These are phyloP conservation scores for Malurus leucopterus DNA, from an alignment of 2,797 vertebrate genomes.

Conservation along the genomic window DNA sequence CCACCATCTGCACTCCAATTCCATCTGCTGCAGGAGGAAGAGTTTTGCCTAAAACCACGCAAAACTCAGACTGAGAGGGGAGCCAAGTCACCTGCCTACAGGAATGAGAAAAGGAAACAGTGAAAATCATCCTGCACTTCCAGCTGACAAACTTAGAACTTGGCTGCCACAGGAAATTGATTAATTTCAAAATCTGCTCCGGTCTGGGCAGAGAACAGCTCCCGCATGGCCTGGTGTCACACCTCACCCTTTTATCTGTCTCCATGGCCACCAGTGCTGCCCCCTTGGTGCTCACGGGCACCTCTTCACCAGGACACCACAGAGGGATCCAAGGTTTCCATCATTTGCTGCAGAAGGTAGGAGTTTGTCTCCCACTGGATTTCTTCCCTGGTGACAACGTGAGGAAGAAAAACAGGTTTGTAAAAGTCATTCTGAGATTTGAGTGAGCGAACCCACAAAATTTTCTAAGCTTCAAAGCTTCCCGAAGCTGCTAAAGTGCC, in stretches of 20 bases:
- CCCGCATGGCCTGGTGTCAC: neutral
- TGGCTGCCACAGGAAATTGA: neutral
- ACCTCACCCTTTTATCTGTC: neutral
- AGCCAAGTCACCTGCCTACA: neutral
- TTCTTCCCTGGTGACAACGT: neutral
- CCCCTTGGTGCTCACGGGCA: fast-evolving
- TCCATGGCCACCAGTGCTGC: neutral
- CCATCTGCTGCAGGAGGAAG: neutral
- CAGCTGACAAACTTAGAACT: neutral
- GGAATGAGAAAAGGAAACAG: neutral
- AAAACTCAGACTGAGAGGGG: neutral
- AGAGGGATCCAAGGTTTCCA: fast-evolving
- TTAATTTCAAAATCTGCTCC: neutral
- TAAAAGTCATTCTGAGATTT: neutral
- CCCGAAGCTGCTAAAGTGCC: neutral
- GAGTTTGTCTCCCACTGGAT: fast-evolving
- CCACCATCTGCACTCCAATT: neutral
- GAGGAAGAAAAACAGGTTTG: neutral
- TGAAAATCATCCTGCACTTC: neutral
- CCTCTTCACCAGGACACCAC: neutral
- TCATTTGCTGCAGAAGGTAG: neutral
- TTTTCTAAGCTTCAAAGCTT: neutral
- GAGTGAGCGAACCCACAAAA: neutral
- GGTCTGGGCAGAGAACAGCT: neutral
- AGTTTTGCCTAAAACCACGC: neutral